Base-by-base conservation (phyloP, 2,888 invertebrate species). In the Napeogenes inachia region DNA sequence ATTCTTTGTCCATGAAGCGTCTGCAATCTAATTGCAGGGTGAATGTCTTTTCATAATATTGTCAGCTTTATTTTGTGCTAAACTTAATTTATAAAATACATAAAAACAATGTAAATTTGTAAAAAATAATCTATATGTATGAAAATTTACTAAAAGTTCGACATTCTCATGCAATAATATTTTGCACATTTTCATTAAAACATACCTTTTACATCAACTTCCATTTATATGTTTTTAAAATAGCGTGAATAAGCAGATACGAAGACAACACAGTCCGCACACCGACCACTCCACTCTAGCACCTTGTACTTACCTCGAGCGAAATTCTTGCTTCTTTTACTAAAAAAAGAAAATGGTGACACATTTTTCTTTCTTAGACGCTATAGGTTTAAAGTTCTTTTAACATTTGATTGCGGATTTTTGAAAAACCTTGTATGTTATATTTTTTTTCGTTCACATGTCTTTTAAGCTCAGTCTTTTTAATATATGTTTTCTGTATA, bases 1-100 rank as follows among this genome's bases (percentile, higher is more conserved):
- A 84, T 82, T 83, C 83, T 85, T 87, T 85, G 84, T 87, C 76
- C 79, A 78, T 78, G 75, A 68, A 74, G 71, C 71, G 73, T 70
- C 66, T 71, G 71, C 71, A 66, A 68, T 70, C 68, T 69, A 67
- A 68, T 62, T 67, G 68, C 66, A 63, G 64, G 64, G 64, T 60
- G 66, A 65, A 63, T 60, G 68, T 68, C 67, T 59, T 64, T 57
- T 62, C 60, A 62, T 60, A 60, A 58, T 62, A 62, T 64, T 58
- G 64, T 62, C 59, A 57, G 60, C 46, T 58, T 45, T 46, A 58
- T 45, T 60, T 65, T 62, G 35, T 35, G 58, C 55, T 64, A 61
- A 56, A 59, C 59, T 64, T 47, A 64, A 30, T 61, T 53, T 10
- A 10, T 8, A 35, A 21, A 21, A 21, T 21, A 21, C 21, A 21